phyloP scores from a whole-genome alignment of 1,140 invertebrate genomes.

The Coelopa frigida region DNA sequence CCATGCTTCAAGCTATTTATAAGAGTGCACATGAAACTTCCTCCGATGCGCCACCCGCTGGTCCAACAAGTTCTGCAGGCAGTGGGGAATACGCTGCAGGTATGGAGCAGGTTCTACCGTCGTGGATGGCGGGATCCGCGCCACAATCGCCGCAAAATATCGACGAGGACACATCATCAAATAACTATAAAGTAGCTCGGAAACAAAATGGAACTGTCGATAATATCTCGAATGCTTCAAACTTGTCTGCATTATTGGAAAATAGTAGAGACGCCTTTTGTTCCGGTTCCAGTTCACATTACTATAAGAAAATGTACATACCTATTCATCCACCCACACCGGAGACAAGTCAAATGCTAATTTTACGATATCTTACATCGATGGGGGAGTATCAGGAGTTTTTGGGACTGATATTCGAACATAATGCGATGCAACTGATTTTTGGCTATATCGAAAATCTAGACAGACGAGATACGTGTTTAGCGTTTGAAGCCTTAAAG shows the following conservation, averaged over 20 bases:
- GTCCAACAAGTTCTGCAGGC: conserved; percentile 1
- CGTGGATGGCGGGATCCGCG: conserved; percentile 31
- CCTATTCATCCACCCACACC: conserved; percentile 81
- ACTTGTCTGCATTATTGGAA: conserved; percentile 36
- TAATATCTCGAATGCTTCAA: conserved; percentile 24
- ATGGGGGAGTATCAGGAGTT: conserved; percentile 98
- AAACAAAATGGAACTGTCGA: conserved; percentile 11
- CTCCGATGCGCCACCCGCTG: neutral
- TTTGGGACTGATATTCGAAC: conserved; percentile 84
- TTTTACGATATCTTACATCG: conserved; percentile 84
- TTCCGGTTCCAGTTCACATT: conserved; percentile 15
- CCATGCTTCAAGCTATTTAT: conserved; percentile 57
- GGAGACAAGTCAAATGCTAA: conserved; percentile 84
- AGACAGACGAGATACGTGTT: conserved; percentile 78
- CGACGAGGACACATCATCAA: too few relatives aligned
- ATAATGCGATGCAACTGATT: conserved; percentile 82
- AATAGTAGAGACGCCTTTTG: conserved; percentile 38
- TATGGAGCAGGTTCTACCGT: conserved; percentile 18
- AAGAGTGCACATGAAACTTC: conserved; percentile 13
- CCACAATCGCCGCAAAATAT: conserved; percentile 31
- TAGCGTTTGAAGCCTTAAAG: conserved; percentile 91
- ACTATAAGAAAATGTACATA: conserved; percentile 47
- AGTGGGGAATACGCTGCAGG: conserved; percentile 12
- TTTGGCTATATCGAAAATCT: conserved; percentile 84
- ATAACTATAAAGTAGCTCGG: conserved; percentile 19